Conservation (phyloP, 2,888 invertebrate species). For the Tetranychus truncatus region DNA sequence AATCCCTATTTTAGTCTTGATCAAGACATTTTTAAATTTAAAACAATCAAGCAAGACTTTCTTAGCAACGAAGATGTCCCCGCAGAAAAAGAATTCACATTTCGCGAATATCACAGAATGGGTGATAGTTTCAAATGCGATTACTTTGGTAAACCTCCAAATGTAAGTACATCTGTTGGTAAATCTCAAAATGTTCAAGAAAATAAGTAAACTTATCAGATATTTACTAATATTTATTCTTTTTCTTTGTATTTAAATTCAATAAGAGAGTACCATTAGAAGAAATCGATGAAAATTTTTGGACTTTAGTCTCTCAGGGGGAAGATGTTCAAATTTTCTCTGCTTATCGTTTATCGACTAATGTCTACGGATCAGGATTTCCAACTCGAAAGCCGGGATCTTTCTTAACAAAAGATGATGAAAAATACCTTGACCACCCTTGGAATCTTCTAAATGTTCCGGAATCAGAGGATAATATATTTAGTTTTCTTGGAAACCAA, state of each 20-base stretch:
- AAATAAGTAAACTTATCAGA: neutral
- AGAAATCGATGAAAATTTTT: neutral
- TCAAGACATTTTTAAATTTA: neutral
- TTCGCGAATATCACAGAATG: neutral
- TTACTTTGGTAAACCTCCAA: neutral
- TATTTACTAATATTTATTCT: neutral
- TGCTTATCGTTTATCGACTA: neutral
- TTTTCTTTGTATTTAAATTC: neutral
- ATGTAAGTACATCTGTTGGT: no score
- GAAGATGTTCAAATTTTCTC: neutral
- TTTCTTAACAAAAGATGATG: neutral
- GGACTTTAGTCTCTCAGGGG: neutral
- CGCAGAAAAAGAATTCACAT: neutral
- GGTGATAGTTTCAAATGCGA: conserved; percentile 3
- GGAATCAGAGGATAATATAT: neutral
- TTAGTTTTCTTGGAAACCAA: neutral
- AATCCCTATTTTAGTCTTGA: neutral
- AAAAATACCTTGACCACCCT: neutral
- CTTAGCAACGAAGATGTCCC: neutral
- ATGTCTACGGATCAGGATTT: neutral
- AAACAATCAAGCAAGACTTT: neutral
- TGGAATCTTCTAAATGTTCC: neutral
- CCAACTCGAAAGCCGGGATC: neutral
- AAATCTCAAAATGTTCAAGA: neutral
- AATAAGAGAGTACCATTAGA: neutral